A percentile compares a stretch with the other conserved stretches of the same genome.
Conservation (phyloP, 2,113 vertebrate species). For the Mellivora capensis region DNA sequence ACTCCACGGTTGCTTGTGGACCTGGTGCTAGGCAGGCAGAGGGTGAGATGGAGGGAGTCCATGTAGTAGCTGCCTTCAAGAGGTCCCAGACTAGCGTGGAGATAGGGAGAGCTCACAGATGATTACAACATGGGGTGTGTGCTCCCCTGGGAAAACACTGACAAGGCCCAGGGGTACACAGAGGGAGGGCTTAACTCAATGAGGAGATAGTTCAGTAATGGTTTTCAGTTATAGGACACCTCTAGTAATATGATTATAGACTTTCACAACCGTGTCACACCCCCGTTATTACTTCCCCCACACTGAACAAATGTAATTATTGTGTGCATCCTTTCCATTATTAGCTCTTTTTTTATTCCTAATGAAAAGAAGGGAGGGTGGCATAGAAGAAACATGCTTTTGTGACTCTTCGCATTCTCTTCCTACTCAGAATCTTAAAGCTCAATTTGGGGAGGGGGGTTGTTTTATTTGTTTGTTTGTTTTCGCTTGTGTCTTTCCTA, state of each 20-base stretch:
- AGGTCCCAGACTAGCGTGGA: not conserved
- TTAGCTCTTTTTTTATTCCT: not conserved
- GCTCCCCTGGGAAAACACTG: not conserved
- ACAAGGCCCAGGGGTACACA: not conserved
- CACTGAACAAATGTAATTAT: not conserved
- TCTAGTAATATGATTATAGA: not conserved
- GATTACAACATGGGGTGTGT: not conserved
- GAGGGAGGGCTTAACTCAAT: not conserved
- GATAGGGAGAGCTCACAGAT: not conserved
- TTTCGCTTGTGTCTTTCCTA: not conserved
- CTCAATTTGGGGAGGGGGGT: too few relatives aligned
- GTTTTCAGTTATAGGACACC: not conserved
- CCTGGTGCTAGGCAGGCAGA: not conserved
- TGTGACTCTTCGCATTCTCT: not conserved
- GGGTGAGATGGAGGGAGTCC: not conserved
- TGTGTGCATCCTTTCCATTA: not conserved
- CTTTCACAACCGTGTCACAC: not conserved
- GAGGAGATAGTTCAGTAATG: not conserved
- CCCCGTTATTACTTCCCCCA: not conserved
- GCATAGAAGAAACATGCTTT: not conserved
- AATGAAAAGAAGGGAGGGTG: not conserved
- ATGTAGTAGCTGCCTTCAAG: fast-evolving
- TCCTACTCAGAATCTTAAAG: not conserved
- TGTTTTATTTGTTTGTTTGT: not conserved
- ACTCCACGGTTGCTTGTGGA: not conserved